A percentile compares a stretch with the other conserved stretches of the same genome.
phyloP scores from a whole-genome alignment of 2,113 vertebrate species.

The Cygnus buccinator region DNA sequence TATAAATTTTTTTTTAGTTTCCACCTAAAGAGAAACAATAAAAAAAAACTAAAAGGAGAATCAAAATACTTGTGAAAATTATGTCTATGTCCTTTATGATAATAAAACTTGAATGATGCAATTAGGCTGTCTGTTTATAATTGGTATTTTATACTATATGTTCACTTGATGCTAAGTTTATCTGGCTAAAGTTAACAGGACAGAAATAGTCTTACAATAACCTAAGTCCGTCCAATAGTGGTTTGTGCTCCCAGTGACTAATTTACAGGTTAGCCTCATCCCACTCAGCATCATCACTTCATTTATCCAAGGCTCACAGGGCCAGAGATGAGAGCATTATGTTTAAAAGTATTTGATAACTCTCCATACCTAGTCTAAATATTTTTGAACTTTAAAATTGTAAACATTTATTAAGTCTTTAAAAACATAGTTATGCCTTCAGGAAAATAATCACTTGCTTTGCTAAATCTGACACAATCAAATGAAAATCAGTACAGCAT shows the following conservation, averaged over 20 bases:
- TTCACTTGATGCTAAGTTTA: neutral
- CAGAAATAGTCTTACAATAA: neutral
- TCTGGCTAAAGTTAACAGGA: neutral
- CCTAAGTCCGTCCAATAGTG: neutral
- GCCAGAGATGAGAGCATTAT: neutral
- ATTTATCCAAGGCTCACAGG: neutral
- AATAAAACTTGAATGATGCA: neutral
- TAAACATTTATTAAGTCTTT: neutral
- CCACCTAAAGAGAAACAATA: neutral
- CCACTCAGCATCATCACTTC: neutral
- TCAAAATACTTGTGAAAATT: neutral
- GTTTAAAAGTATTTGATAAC: neutral
- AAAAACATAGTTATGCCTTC: neutral
- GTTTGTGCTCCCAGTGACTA: neutral
- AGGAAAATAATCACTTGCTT: slow-evolving; percentile 61
- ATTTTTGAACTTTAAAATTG: slow-evolving; percentile 11
- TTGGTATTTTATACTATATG: neutral
- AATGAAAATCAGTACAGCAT: slow-evolving; percentile 6
- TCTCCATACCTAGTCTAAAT: neutral
- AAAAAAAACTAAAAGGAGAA: neutral
- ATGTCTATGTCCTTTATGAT: neutral
- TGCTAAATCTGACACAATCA: slow-evolving; percentile 25
- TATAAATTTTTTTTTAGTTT: neutral
- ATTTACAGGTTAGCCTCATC: neutral
- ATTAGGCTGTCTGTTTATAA: neutral